phyloP scores from a whole-genome alignment of 2,797 vertebrate genomes.

The Dermochelys coriacea region DNA sequence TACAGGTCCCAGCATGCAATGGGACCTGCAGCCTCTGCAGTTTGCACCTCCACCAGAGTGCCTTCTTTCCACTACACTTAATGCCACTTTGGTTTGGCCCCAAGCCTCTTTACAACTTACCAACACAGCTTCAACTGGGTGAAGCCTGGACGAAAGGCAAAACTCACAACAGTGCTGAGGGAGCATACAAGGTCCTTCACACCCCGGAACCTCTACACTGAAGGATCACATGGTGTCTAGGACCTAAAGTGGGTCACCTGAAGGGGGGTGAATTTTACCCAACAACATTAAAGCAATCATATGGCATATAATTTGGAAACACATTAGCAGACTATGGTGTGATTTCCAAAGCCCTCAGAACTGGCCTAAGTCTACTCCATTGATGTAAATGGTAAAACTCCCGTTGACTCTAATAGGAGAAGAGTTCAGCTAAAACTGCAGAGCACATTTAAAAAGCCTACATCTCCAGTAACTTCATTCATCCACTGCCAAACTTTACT shows the following conservation, averaged over 20 bases:
- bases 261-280: fast-evolving
- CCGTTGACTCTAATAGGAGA: neutral
- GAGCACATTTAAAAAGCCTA: neutral
- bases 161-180: neutral
- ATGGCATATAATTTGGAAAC: neutral
- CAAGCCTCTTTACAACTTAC: neutral
- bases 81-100: neutral
- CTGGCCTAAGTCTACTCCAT: neutral
- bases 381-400: neutral
- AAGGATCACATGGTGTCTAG: fast-evolving
- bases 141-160: neutral
- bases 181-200: neutral
- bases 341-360: neutral
- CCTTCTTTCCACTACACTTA: neutral
- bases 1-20: neutral
- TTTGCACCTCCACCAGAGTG: neutral
- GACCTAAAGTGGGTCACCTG: fast-evolving
- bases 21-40: neutral
- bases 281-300: neutral
- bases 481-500: neutral
- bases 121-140: neutral
- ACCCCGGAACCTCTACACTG: fast-evolving
- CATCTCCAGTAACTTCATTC: slow-evolving; percentile 8
- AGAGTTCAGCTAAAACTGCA: neutral
- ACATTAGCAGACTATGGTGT: fast-evolving